Conservation (phyloP, 2,888 invertebrate genomes). For the Achlya flavicornis region DNA sequence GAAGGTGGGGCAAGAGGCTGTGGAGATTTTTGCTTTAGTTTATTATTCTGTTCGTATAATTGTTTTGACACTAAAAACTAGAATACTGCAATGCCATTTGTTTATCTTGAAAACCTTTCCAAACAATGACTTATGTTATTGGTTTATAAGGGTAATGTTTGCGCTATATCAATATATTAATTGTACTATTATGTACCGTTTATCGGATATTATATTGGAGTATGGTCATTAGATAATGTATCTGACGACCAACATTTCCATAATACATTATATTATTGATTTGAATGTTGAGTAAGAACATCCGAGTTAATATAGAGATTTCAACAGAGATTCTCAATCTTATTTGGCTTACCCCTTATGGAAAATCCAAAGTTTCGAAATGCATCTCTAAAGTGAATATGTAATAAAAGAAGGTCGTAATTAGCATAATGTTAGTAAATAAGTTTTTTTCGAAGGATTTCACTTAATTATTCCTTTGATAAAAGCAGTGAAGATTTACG, state of each 20-base stretch:
- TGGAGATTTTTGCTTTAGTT: conserved; percentile 25
- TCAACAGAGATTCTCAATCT: neutral
- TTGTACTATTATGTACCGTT: neutral
- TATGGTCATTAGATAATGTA: conserved; percentile 1
- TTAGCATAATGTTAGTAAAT: too few species aligned
- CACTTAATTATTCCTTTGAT: too few species aligned
- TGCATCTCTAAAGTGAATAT: neutral
- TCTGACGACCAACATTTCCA: neutral
- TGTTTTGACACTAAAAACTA: conserved; percentile 18
- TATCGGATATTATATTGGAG: neutral
- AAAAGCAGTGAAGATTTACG: too few species aligned
- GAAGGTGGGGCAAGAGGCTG: conserved; percentile 22
- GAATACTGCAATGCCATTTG: conserved; percentile 5
- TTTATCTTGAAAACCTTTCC: neutral
- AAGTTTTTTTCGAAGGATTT: too few species aligned
- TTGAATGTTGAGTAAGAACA: conserved; percentile 5
- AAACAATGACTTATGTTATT: too few species aligned
- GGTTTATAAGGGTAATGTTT: neutral
- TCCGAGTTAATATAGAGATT: neutral
- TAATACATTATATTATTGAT: neutral
- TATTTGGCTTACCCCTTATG: neutral
- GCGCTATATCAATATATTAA: neutral
- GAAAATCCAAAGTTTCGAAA: neutral
- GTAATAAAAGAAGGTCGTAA: neutral
- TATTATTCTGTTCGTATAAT: conserved; percentile 7